These are phyloP conservation scores for Icerya purchasi DNA, from an alignment of 2,888 invertebrate species.

Conservation along the genomic window DNA sequence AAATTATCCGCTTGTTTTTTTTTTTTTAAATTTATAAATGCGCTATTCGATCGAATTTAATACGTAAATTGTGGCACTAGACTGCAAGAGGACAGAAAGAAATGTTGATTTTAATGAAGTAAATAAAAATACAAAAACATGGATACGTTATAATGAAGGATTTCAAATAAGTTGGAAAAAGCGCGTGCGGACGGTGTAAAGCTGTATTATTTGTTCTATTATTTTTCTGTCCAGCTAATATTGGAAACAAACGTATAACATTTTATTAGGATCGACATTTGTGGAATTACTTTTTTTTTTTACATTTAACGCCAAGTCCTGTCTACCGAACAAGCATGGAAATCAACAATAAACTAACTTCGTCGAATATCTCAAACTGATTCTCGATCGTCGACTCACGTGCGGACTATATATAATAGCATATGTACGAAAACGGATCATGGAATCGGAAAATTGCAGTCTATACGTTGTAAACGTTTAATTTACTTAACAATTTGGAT, in stretches of 20 bases:
- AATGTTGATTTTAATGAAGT: background rate
- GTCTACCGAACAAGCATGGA: no score
- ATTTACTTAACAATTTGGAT: no score
- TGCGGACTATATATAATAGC: no score
- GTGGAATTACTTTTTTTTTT: background rate
- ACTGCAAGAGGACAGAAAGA: no score
- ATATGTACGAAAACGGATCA: no score
- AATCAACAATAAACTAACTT: no score
- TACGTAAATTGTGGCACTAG: no score
- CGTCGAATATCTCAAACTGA: no score
- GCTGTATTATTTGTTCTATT: background rate
- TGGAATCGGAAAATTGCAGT: no score
- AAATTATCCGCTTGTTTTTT: background rate
- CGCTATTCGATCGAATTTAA: no score
- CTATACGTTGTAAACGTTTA: no score
- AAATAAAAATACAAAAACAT: background rate
- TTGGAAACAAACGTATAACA: background rate
- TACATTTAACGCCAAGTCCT: no score
- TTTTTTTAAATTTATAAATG: background rate
- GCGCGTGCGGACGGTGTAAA: background rate
- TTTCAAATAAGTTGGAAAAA: background rate
- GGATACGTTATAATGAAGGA: background rate
- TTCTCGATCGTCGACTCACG: background rate
- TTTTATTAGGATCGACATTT: background rate
- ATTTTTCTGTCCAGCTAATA: background rate